These are phyloP conservation scores for Nephrotoma guestfalica DNA, from an alignment of 2,888 invertebrate genomes.

Conservation along the genomic window DNA sequence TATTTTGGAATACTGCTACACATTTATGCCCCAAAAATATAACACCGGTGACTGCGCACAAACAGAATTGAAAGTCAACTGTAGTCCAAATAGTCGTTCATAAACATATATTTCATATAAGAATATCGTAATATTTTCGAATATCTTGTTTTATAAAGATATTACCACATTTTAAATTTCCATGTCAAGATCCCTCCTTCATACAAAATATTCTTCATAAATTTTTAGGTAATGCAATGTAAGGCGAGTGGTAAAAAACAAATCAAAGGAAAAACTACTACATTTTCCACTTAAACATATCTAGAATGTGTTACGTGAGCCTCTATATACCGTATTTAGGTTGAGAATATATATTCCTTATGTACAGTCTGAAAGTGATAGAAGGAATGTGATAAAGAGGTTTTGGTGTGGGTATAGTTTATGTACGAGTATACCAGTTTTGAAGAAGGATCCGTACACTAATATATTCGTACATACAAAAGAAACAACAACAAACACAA, in stretches of 20 bases:
- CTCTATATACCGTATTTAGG: not conserved
- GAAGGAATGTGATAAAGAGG: not conserved
- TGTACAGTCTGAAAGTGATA: not conserved
- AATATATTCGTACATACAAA: not conserved
- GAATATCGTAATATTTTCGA: no score
- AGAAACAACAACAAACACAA: not conserved
- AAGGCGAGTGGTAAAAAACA: not conserved
- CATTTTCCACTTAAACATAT: not conserved
- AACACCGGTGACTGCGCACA: no score
- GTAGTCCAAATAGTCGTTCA: no score
- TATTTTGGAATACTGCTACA: no score
- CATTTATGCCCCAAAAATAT: no score
- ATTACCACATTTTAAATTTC: no score
- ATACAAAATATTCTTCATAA: no score
- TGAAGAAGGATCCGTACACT: not conserved
- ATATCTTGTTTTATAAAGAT: no score
- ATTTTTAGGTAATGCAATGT: not conserved
- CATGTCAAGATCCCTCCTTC: no score
- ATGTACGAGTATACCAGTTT: not conserved
- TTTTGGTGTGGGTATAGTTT: not conserved
- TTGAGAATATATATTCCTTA: not conserved
- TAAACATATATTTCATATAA: no score
- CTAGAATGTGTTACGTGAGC: not conserved
- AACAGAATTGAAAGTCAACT: no score
- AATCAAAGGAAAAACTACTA: not conserved